These are phyloP conservation scores for Arge pagana DNA, from an alignment of 2,888 invertebrate species.

Conservation along the genomic window DNA sequence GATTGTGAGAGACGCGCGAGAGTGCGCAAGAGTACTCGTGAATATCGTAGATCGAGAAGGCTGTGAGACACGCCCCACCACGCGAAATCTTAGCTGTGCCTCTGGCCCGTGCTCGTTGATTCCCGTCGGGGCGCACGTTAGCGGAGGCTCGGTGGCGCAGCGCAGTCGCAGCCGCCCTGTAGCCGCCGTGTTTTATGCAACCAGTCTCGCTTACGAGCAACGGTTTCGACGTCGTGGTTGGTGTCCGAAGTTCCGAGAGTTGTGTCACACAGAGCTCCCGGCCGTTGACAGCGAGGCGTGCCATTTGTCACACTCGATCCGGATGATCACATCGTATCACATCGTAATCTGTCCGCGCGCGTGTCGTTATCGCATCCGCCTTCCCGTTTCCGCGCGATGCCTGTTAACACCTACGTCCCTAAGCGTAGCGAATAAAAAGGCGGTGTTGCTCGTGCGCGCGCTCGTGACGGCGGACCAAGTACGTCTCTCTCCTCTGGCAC, in stretches of 20 bases:
- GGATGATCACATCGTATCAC: constrained; percentile 4
- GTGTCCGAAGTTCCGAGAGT: constrained; percentile 9
- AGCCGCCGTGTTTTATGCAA: constrained; percentile 52
- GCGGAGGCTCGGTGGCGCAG: constrained; percentile 21
- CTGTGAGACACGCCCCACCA: constrained; percentile 20
- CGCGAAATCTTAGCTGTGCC: constrained; percentile 11
- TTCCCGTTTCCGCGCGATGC: no score
- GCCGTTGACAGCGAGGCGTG: constrained; percentile 45
- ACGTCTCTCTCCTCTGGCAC: no score
- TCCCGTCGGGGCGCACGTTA: neutral
- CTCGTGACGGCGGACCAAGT: no score
- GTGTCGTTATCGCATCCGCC: constrained; percentile 10
- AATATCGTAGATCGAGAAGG: constrained; percentile 18
- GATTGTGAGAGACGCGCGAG: no score
- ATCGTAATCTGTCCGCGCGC: neutral
- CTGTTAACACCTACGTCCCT: no score
- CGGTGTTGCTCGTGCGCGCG: constrained; percentile 19
- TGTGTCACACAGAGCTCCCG: constrained; percentile 25
- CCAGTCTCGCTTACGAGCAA: constrained; percentile 55
- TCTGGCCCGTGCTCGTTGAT: constrained; percentile 1
- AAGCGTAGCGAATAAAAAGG: no score
- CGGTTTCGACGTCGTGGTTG: constrained; percentile 17
- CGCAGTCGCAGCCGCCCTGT: constrained; percentile 47
- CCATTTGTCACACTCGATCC: constrained; percentile 17
- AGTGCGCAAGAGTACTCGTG: no score